A percentile compares a stretch with the other conserved stretches of the same genome.
phyloP scores from a whole-genome alignment of 2,888 invertebrate genomes.

The Hecatera dysodea region DNA sequence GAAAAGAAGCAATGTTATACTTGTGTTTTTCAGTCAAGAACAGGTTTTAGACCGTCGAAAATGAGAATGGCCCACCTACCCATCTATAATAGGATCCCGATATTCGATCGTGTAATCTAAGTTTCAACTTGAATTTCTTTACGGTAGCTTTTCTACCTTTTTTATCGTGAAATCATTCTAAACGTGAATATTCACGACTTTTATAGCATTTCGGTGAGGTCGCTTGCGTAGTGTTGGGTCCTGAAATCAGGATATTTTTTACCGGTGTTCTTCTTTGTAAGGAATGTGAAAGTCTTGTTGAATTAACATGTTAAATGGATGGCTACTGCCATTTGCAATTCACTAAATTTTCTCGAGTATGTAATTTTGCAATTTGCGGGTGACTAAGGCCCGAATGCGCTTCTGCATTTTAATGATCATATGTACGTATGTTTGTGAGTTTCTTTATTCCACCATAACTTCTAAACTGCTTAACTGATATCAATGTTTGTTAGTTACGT shows the following conservation, averaged over 20 bases:
- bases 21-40: too few relatives aligned
- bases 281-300: not conserved
- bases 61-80: not conserved
- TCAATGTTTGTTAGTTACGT: too few relatives aligned
- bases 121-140: slow-evolving; percentile 54
- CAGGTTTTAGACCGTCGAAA: not conserved
- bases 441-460: too few relatives aligned
- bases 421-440: too few relatives aligned
- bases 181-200: slow-evolving; percentile 60
- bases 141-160: slow-evolving; percentile 49
- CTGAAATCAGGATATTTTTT: slow-evolving; percentile 2
- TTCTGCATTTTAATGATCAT: too few relatives aligned
- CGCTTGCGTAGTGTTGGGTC: slow-evolving; percentile 15
- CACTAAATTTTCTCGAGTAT: too few relatives aligned
- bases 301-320: not conserved
- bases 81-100: slow-evolving; percentile 35
- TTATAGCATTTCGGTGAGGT: slow-evolving; percentile 37
- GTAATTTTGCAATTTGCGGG: too few relatives aligned
- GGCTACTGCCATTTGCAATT: not conserved
- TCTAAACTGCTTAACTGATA: too few relatives aligned
- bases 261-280: not conserved
- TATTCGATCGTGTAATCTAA: slow-evolving; percentile 53
- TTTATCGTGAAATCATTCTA: slow-evolving; percentile 62
- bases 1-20: too few relatives aligned
- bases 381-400: too few relatives aligned